Conservation (phyloP, 2,888 invertebrate genomes). For the Dicycla oo region DNA sequence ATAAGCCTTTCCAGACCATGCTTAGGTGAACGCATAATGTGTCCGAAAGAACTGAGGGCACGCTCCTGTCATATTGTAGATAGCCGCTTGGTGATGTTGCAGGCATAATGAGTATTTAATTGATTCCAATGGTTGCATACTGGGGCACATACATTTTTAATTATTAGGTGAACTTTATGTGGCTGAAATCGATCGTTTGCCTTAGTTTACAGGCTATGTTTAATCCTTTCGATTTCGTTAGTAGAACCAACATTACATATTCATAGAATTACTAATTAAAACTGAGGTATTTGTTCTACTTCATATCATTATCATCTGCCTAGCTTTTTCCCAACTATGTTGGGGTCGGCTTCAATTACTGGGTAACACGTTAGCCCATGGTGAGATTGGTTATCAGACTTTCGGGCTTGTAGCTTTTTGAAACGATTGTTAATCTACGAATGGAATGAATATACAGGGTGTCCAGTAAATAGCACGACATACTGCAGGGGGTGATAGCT, state of each 20-base stretch:
- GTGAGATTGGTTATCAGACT: background rate
- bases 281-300: background rate
- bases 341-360: background rate
- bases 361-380: background rate
- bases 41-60: too few species aligned
- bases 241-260: background rate
- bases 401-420: background rate
- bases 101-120: background rate
- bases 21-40: too few species aligned
- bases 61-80: too few species aligned
- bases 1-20: too few species aligned
- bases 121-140: conserved; percentile 13
- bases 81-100: background rate
- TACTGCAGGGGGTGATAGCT: too few species aligned
- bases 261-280: background rate
- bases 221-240: too few species aligned
- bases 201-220: background rate
- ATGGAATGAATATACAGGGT: background rate
- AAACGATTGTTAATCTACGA: background rate
- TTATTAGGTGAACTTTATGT: conserved; percentile 4
- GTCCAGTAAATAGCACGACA: too few species aligned
- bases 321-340: background rate
- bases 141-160: conserved; percentile 13
- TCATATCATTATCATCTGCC: background rate
- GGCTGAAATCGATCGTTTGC: conserved; percentile 4